These are phyloP conservation scores for Mohoua ochrocephala DNA, from an alignment of 2,113 vertebrate genomes.

Conservation along the genomic window DNA sequence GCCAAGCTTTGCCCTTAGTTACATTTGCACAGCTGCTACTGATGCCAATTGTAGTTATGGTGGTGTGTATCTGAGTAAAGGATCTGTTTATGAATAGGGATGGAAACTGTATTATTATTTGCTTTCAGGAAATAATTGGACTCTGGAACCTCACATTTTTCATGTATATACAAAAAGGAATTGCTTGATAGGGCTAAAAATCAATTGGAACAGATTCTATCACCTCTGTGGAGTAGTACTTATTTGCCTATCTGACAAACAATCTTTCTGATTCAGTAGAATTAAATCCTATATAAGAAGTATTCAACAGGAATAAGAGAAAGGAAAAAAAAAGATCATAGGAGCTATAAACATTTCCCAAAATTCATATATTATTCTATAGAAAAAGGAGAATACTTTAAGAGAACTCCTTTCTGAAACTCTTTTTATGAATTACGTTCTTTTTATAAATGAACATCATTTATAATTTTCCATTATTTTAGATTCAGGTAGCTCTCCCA, in stretches of 20 bases:
- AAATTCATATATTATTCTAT: neutral
- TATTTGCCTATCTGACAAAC: neutral
- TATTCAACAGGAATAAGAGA: neutral
- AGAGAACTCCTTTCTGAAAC: neutral
- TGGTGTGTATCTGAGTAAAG: neutral
- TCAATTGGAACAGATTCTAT: neutral
- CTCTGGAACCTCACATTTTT: neutral
- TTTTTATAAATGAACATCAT: neutral
- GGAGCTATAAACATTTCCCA: neutral
- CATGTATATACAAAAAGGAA: neutral
- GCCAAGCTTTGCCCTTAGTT: neutral
- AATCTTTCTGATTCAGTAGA: neutral
- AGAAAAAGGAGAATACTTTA: neutral
- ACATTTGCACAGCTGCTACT: neutral
- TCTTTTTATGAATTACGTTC: neutral
- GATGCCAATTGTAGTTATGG: neutral
- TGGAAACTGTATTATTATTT: neutral
- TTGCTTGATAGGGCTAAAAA: neutral
- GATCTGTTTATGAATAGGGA: neutral
- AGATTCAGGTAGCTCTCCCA: neutral
- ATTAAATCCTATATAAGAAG: neutral
- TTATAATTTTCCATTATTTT: neutral
- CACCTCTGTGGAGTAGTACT: neutral
- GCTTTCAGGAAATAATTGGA: neutral
- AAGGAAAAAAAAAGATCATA: neutral